Percentiles rank a stretch among this genome's conserved stretches.
Evolutionary conservation across 2,797 vertebrate species (phyloP).

Genomic region (Neostethus bicornis): DNA sequence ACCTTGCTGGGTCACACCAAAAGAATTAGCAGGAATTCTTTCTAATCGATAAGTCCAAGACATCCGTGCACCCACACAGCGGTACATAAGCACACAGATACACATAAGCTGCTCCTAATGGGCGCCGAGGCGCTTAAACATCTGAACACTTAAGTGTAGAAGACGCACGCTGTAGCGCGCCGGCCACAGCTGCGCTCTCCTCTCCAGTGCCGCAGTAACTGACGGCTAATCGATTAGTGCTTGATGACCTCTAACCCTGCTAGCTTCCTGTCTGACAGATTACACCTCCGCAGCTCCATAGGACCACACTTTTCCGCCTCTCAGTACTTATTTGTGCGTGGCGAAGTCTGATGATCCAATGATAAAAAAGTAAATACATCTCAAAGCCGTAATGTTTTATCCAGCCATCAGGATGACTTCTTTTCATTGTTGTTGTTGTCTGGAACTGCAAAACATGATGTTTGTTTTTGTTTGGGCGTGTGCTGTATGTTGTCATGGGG

Average conservation of each 20-base stretch:
- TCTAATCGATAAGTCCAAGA: constrained; percentile 86
- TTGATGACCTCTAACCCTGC: constrained; percentile 77
- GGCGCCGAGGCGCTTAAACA: constrained; percentile 29
- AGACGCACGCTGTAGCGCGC: constrained; percentile 64
- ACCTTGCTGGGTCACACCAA: constrained; percentile 89
- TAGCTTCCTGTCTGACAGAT: constrained; percentile 83
- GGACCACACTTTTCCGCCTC: constrained; percentile 37
- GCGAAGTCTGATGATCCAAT: constrained; percentile 19
- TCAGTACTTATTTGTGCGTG: constrained; percentile 10
- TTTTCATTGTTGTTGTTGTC: no score
- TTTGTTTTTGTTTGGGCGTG: constrained; percentile 74
- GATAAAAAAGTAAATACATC: constrained; percentile 26
- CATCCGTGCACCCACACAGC: constrained; percentile 76
- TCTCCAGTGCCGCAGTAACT: constrained; percentile 70
- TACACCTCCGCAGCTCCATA: constrained; percentile 73
- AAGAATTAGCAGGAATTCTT: constrained; percentile 90
- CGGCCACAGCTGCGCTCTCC: constrained; percentile 87
- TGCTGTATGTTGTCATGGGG: constrained; percentile 65
- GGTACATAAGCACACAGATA: constrained; percentile 56
- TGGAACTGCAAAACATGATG: constrained; percentile 23
- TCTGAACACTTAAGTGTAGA: constrained; percentile 36
- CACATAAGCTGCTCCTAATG: constrained; percentile 36
- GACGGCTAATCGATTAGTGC: constrained; percentile 85
- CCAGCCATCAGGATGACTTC: constrained; percentile 7
- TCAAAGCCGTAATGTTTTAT: constrained; percentile 15